phyloP scores from a whole-genome alignment of 2,797 vertebrate genomes.

The Spheniscus humboldti region DNA sequence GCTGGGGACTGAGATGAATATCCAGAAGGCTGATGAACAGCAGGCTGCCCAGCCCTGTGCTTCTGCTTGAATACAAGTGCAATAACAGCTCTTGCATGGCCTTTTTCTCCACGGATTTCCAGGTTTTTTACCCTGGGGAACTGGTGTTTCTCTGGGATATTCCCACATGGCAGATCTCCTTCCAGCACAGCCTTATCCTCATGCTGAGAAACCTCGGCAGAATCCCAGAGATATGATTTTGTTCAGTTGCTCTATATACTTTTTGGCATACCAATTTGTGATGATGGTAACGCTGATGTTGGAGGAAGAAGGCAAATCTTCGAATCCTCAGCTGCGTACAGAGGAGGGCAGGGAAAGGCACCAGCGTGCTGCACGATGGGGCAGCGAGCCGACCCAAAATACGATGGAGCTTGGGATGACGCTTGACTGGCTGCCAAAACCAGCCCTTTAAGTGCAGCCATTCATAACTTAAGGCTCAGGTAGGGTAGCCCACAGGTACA shows the following conservation, averaged over 20 bases:
- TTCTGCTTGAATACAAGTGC: not conserved
- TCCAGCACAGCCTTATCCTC: not conserved
- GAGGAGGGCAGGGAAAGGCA: not conserved
- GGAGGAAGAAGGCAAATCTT: not conserved
- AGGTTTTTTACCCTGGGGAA: not conserved
- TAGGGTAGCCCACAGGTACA: not conserved
- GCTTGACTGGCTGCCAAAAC: not conserved
- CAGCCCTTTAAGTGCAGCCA: not conserved
- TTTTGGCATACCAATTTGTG: not conserved
- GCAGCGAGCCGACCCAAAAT: not conserved
- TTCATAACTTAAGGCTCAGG: not conserved
- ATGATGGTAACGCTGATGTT: not conserved
- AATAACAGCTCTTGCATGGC: not conserved
- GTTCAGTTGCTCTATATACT: rapidly evolving
- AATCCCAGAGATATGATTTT: not conserved
- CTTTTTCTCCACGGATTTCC: not conserved
- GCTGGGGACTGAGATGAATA: slow-evolving; percentile 47
- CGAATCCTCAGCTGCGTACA: not conserved
- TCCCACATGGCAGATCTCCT: not conserved
- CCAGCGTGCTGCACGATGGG: rapidly evolving
- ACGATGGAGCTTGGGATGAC: not conserved
- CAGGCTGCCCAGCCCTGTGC: not conserved
- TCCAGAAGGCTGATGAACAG: slow-evolving; percentile 35
- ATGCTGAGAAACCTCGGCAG: not conserved
- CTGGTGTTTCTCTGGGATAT: not conserved